Conservation (phyloP, 2,797 vertebrate species). For the Rhinophrynus dorsalis region DNA sequence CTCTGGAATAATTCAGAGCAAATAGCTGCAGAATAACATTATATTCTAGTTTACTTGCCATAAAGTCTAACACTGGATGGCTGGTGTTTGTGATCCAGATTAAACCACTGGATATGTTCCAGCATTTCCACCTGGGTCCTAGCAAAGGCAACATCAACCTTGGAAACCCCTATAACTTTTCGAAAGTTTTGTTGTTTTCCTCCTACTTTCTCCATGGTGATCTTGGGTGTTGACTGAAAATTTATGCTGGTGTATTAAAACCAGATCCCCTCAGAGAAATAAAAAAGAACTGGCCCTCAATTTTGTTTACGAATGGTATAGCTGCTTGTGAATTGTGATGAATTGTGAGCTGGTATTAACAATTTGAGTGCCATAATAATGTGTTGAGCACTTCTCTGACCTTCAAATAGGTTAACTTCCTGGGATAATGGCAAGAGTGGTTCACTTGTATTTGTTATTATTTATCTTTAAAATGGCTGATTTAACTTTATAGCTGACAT, state of each 20-base stretch:
- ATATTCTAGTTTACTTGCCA: too few species aligned
- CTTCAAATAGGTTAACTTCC: too few species aligned
- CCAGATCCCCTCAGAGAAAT: slow-evolving; percentile 34
- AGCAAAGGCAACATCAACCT: slow-evolving; percentile 33
- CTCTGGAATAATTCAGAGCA: too few species aligned
- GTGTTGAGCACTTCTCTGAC: too few species aligned
- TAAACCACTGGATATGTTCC: slow-evolving; percentile 37
- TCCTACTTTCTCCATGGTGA: slow-evolving; percentile 32
- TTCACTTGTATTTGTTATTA: slow-evolving; percentile 48
- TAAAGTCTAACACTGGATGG: slow-evolving; percentile 12
- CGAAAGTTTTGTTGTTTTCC: slow-evolving; percentile 31
- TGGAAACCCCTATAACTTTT: slow-evolving; percentile 29
- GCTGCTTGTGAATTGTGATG: slow-evolving; percentile 49
- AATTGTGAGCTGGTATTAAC: slow-evolving; percentile 51
- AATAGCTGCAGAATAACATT: too few species aligned
- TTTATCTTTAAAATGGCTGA: slow-evolving; percentile 38
- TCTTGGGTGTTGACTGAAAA: slow-evolving; percentile 52
- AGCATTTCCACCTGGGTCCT: slow-evolving; percentile 43
- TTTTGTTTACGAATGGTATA: slow-evolving; percentile 52
- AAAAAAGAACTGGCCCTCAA: slow-evolving; percentile 28
- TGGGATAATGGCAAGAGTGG: slow-evolving; percentile 34
- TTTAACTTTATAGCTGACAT: slow-evolving; percentile 45
- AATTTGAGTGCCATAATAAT: too few species aligned
- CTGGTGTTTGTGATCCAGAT: slow-evolving; percentile 30
- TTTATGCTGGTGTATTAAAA: slow-evolving; percentile 52